A percentile compares a stretch with the other conserved stretches of the same genome.
phyloP scores from a whole-genome alignment of 2,113 vertebrate genomes.

The Cygnus atratus region DNA sequence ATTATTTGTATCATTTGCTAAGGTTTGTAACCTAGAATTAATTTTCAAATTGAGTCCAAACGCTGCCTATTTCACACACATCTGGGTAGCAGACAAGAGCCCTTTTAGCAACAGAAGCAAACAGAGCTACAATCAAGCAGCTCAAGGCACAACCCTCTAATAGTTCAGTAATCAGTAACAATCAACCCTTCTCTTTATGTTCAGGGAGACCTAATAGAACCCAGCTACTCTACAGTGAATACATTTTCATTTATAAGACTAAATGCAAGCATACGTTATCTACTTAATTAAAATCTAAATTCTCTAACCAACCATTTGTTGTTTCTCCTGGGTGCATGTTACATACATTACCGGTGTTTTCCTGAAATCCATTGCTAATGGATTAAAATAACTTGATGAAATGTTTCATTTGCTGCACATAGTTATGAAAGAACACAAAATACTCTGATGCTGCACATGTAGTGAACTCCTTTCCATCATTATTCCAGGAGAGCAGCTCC shows the following conservation, averaged over 20 bases:
- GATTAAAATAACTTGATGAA: constrained; percentile 48
- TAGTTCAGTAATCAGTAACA: constrained; percentile 75
- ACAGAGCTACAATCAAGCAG: constrained; percentile 68
- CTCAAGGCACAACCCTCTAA: constrained; percentile 67
- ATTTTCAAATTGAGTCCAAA: constrained; percentile 32
- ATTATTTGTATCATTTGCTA: constrained; percentile 51
- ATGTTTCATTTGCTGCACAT: not conserved
- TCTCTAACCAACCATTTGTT: constrained; percentile 75
- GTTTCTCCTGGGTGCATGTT: constrained; percentile 65
- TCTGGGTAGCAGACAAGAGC: constrained; percentile 62
- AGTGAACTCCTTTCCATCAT: fast-evolving
- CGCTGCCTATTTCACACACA: constrained; percentile 22
- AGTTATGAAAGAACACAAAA: not conserved
- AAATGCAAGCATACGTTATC: constrained; percentile 72
- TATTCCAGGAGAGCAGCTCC: not conserved
- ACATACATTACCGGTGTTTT: constrained; percentile 53
- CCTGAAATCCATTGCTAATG: constrained; percentile 60
- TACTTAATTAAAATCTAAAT: constrained; percentile 81
- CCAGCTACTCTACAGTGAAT: constrained; percentile 70
- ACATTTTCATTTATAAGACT: constrained; percentile 74
- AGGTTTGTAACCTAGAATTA: constrained; percentile 62
- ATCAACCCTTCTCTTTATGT: constrained; percentile 73
- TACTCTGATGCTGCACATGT: fast-evolving
- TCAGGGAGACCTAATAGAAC: constrained; percentile 71
- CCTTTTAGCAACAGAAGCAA: constrained; percentile 60